A percentile compares a stretch with the other conserved stretches of the same genome.
These are phyloP conservation scores for Pyrocephalus nanus DNA, from an alignment of 2,797 vertebrate genomes.

Conservation along the genomic window DNA sequence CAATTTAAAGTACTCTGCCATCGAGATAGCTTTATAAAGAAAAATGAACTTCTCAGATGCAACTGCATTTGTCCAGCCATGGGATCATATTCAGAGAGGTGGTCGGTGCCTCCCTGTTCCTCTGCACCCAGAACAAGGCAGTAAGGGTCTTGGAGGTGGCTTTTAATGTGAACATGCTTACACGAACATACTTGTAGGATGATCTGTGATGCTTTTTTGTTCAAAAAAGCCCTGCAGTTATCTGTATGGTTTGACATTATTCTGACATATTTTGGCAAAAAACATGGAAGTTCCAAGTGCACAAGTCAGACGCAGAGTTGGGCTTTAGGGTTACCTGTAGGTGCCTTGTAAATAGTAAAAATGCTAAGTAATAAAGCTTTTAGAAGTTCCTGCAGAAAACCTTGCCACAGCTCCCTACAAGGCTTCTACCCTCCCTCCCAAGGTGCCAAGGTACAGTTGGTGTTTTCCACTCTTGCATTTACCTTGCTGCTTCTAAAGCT, in stretches of 20 bases:
- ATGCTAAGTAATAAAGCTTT: background rate
- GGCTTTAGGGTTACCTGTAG: background rate
- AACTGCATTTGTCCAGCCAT: background rate
- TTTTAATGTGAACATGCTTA: background rate
- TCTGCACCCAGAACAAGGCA: background rate
- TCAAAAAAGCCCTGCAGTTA: fast-evolving
- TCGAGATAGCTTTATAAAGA: background rate
- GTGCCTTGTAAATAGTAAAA: background rate
- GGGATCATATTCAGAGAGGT: background rate
- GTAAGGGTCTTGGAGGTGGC: background rate
- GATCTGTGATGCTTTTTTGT: background rate
- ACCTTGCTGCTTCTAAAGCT: background rate
- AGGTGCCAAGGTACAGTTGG: background rate
- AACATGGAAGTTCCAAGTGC: background rate
- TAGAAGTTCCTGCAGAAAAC: background rate
- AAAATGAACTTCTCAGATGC: background rate
- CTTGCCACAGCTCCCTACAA: background rate
- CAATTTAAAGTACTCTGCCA: background rate
- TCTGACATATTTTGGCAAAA: background rate
- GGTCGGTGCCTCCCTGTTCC: background rate
- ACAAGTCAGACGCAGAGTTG: background rate
- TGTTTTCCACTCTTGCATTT: background rate
- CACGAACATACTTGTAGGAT: fast-evolving
- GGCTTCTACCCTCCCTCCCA: background rate
- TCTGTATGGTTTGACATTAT: background rate